Base-by-base conservation (phyloP, 2,797 vertebrate species). In the Phrynocephalus guinanensis region DNA sequence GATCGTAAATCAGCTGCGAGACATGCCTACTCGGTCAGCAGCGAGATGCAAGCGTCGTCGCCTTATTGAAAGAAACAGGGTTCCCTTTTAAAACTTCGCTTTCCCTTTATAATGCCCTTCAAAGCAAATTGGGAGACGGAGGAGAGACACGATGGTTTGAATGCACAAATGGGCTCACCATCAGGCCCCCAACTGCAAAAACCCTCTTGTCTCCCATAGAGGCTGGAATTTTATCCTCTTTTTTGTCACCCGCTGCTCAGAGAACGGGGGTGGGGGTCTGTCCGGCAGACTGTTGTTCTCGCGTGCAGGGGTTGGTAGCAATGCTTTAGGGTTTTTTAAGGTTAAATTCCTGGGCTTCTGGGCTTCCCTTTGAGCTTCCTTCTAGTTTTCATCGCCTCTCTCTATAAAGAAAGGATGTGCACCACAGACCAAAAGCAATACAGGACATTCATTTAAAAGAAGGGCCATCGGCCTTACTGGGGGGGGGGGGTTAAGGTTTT, bases 1-100 rank as follows among this genome's bases (percentile, higher is more conserved):
- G 56, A 90, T 87, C 79, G 86, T 93, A 86, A 92, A 91, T 92
- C 88, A 91, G 86, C 83, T 83, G 71, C 81, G 90, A 71, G 92
- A 91, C 77, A 85, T 92, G 93, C 92, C 91, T 30, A 92, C 33
- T 33, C 33, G 84, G 86, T 88, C 91, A 95, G 91, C 92, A 89
- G 92, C 91, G 90, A 89, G 87, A 90, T 78, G 70, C 86, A 89
- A 91, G 82, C 91, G 87, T 77, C 48, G 79, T 79, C 79, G 88
- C 33, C 33, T 33, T 91, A 93, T 24, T 3, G 5, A 86, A 94
- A 92, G 93, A 94, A 93, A 92, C 92, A 9, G 73, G 26, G 26
- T 16, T 48, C 48, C 15, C 9, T 66, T 68, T 33, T 24, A 28
- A 68, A 72, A 50, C 50, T 80, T 8, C 71, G 60, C 60, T 63